Evolutionary conservation across 1,140 invertebrate species (phyloP), one percentile per base, ranked within the genome.

Genomic region (Tribolium castaneum): DNA sequence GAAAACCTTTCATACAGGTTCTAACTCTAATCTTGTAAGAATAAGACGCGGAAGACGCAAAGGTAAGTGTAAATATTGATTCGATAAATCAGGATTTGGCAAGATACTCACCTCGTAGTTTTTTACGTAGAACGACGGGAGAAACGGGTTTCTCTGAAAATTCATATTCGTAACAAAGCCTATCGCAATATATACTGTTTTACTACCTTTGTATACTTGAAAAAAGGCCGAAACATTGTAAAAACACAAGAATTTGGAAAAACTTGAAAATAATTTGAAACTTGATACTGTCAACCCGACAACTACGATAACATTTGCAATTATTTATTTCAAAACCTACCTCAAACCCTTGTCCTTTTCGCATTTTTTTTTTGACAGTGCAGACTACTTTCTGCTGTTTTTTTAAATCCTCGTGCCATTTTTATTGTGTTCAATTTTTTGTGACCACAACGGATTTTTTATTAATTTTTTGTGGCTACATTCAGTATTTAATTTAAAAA

Each of bases 31-130:
- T 6, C 5, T 16, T 51, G 6, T 6, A 51, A 16, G n/a, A 52
- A 52, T 52, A 52, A 52, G 12, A 19, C 6, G 9, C 10, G 6
- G n/a, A 3, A 16, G 14, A 51, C 5, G 50, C 4, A n/a, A 73
- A 73, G 71, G 71, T 73, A 73, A 52, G 71, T 73, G 13, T 7
- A 22, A 62, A 19, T 19, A 19, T 19, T 19, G 16, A 19, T 19
- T 19, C 16, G 16, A 19, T 19, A 19, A 19, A 19, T 19, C 1
- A 19, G 16, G 16, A 19, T 19, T 19, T 19, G 16, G 16, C 16
- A 19, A 19, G 10, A 22, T 56, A 80, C 78, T 80, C 25, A 80
- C 78, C 13, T 22, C 66, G 34, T 54, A 77, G 51, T 80, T 77
- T 39, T 70, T 59, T 10, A 9, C 13, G 30, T 80, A 80, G 49